phyloP scores from a whole-genome alignment of 1,140 invertebrate genomes.

The Akabosia matsudoensis region DNA sequence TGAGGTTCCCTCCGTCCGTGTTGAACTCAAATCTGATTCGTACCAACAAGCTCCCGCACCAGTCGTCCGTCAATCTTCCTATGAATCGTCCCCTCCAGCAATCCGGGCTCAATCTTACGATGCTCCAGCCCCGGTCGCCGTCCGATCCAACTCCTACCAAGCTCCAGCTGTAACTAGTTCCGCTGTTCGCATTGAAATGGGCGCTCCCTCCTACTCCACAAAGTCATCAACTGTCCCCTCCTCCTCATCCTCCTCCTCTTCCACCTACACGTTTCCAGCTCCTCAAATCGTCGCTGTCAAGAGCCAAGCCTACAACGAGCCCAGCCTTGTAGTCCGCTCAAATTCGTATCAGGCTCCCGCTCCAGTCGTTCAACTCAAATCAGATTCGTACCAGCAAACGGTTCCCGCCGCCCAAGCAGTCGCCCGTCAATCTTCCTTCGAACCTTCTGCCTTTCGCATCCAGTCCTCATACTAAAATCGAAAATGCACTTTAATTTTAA shows the following conservation, averaged over 20 bases:
- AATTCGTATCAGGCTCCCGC: too few relatives aligned
- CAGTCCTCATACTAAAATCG: neutral
- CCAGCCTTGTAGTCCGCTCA: too few relatives aligned
- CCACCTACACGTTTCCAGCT: neutral
- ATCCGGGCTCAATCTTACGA: neutral
- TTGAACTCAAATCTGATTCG: neutral
- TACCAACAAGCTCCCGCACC: constrained; percentile 9
- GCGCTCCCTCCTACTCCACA: neutral
- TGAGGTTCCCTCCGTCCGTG: neutral
- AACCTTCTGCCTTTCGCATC: neutral
- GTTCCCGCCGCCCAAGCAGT: neutral
- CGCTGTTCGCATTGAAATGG: too few relatives aligned
- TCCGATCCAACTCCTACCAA: neutral
- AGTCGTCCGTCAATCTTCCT: neutral
- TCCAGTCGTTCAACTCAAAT: neutral
- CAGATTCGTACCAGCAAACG: neutral
- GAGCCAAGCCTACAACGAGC: too few relatives aligned
- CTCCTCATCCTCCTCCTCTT: neutral
- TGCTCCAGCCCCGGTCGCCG: neutral
- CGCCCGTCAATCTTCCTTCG: neutral
- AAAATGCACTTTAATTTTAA: neutral
- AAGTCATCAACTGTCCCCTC: neutral
- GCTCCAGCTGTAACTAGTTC: neutral
- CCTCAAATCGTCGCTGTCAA: neutral
- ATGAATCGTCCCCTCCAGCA: neutral